Evolutionary conservation across 2,888 invertebrate genomes (phyloP).

Genomic region (Lepidochitona cinerea): DNA sequence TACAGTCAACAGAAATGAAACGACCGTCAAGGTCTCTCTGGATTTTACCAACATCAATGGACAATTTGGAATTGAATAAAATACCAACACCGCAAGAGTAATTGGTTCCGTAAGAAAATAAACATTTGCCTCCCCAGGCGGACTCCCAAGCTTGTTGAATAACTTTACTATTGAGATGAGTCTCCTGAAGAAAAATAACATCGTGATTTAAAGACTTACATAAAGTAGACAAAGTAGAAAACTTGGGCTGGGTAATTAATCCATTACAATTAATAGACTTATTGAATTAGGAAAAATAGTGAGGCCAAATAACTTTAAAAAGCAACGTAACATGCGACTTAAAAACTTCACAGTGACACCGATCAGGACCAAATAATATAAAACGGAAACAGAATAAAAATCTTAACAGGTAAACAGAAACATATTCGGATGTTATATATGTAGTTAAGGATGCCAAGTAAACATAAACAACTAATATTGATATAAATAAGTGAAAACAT

Average conservation of each 20-base stretch:
- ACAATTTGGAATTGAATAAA: neutral
- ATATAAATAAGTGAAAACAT: no score
- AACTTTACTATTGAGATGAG: neutral
- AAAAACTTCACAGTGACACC: no score
- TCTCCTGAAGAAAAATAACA: slow-evolving; percentile 4
- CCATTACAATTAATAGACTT: slow-evolving; percentile 2
- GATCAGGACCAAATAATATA: no score
- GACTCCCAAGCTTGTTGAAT: no score
- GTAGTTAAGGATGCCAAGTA: no score
- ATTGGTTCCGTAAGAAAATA: neutral
- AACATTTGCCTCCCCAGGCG: neutral
- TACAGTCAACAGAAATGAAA: neutral
- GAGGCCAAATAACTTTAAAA: no score
- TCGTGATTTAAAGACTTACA: neutral
- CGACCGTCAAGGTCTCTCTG: slow-evolving; percentile 3
- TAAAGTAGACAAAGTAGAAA: neutral
- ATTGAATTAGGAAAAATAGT: no score
- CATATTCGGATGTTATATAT: no score
- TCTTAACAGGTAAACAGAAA: no score
- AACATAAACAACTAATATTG: no score
- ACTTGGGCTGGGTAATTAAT: neutral
- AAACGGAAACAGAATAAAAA: no score
- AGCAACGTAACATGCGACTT: no score
- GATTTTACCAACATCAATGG: neutral
- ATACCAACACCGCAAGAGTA: neutral